Percentiles rank a stretch among this genome's conserved stretches.
Evolutionary conservation across 1,140 invertebrate species (phyloP).

Genomic region (Acromyrmex charruanus): DNA sequence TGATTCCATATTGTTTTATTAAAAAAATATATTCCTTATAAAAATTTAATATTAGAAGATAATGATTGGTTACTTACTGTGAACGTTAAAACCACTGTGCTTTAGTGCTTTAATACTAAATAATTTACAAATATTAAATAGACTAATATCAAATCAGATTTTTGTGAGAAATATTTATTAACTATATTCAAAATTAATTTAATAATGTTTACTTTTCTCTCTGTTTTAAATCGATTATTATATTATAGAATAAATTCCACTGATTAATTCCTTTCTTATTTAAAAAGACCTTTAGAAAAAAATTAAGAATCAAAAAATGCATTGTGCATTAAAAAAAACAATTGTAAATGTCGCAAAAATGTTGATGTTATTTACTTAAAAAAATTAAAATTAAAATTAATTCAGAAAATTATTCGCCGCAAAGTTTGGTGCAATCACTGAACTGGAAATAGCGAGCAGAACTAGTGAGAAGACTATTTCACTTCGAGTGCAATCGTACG

Average conservation of each 20-base stretch:
- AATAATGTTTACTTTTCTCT: not conserved
- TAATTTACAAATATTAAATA: no score
- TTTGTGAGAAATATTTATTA: not conserved
- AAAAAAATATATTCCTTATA: not conserved
- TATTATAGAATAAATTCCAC: not conserved
- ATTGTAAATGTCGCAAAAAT: not conserved
- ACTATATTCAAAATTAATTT: not conserved
- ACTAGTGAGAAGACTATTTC: not conserved
- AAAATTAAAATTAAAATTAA: conserved; percentile 1
- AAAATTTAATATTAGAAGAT: no score
- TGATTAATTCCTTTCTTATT: not conserved
- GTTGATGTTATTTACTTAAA: not conserved
- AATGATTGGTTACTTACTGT: no score
- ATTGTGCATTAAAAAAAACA: not conserved
- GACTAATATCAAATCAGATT: no score
- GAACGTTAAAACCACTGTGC: no score
- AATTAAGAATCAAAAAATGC: not conserved
- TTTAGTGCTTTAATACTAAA: no score
- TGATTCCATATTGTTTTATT: not conserved
- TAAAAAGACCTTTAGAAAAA: not conserved
- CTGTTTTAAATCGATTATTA: not conserved
- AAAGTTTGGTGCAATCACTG: conserved; percentile 32
- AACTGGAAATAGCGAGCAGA: not conserved
- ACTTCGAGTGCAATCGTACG: conserved; percentile 15
- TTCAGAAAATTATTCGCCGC: not conserved